phyloP scores from a whole-genome alignment of 1,140 invertebrate genomes.

The Euschistus heros region DNA sequence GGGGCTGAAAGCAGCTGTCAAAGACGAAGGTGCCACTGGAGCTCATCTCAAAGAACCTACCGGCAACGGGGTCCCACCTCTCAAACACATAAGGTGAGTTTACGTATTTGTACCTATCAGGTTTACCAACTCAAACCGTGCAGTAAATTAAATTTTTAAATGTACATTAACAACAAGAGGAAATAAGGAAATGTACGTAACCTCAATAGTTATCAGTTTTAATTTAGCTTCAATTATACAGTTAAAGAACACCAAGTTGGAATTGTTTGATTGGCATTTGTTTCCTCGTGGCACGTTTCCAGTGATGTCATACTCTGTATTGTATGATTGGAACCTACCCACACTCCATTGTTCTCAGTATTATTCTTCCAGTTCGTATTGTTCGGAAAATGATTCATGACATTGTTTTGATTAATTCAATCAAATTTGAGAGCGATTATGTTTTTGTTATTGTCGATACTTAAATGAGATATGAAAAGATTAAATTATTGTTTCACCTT shows the following conservation, averaged over 20 bases:
- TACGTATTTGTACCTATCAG: not conserved
- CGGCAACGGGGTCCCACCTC: slow-evolving; percentile 28
- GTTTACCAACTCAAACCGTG: not conserved
- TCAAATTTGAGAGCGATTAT: too few species aligned
- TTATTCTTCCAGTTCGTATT: too few species aligned
- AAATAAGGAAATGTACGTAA: not conserved
- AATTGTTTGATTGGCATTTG: not conserved
- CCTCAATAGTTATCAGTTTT: not conserved
- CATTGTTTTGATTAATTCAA: too few species aligned
- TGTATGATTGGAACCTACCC: too few species aligned
- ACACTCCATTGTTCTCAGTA: too few species aligned
- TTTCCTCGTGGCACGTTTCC: too few species aligned
- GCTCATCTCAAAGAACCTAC: slow-evolving; percentile 29
- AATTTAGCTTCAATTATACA: not conserved
- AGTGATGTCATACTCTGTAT: too few species aligned
- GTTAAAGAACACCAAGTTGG: not conserved
- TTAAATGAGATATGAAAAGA: too few species aligned
- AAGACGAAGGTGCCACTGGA: slow-evolving; percentile 30
- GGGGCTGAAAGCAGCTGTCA: slow-evolving; percentile 18
- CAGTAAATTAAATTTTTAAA: not conserved
- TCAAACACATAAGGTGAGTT: slow-evolving; percentile 22
- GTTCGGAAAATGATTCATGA: too few species aligned
- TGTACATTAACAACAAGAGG: not conserved
- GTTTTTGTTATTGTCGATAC: too few species aligned
- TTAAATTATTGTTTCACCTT: too few species aligned